Evolutionary conservation across 2,113 vertebrate species (phyloP).

Genomic region (Tonatia bakeri): DNA sequence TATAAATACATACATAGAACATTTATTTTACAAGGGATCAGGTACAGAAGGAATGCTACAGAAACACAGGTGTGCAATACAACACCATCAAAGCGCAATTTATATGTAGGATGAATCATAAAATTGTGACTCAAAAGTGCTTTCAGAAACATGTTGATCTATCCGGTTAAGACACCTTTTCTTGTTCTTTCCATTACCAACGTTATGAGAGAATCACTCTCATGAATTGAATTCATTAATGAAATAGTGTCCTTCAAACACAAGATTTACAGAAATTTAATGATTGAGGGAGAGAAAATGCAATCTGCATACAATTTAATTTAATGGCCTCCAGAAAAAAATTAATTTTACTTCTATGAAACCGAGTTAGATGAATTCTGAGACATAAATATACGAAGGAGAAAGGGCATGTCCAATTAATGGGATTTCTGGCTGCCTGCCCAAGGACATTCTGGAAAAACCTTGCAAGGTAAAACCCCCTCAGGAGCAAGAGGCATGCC

Average conservation of each 20-base stretch:
- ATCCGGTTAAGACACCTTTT: background rate
- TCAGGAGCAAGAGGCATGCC: background rate
- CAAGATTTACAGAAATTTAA: slow-evolving; percentile 31
- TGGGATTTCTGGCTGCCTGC: slow-evolving; percentile 56
- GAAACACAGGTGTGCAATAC: background rate
- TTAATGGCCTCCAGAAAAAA: slow-evolving; percentile 33
- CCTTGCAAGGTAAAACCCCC: background rate
- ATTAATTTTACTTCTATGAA: slow-evolving; percentile 52
- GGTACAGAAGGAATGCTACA: background rate
- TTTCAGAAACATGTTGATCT: background rate
- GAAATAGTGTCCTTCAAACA: slow-evolving; percentile 29
- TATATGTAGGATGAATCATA: background rate
- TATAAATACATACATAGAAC: background rate
- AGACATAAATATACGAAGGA: slow-evolving; percentile 27
- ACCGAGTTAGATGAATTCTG: slow-evolving; percentile 22
- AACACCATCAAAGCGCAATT: background rate
- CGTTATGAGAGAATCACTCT: background rate
- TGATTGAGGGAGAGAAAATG: slow-evolving; percentile 34
- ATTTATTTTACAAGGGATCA: background rate
- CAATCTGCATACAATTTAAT: slow-evolving; percentile 37
- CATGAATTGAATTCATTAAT: slow-evolving; percentile 43
- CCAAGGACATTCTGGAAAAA: slow-evolving; percentile 46
- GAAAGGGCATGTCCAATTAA: slow-evolving; percentile 48
- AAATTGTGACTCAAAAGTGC: background rate
- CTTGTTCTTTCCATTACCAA: background rate